These are phyloP conservation scores for Pipa parva DNA, from an alignment of 2,113 vertebrate species.

Conservation along the genomic window DNA sequence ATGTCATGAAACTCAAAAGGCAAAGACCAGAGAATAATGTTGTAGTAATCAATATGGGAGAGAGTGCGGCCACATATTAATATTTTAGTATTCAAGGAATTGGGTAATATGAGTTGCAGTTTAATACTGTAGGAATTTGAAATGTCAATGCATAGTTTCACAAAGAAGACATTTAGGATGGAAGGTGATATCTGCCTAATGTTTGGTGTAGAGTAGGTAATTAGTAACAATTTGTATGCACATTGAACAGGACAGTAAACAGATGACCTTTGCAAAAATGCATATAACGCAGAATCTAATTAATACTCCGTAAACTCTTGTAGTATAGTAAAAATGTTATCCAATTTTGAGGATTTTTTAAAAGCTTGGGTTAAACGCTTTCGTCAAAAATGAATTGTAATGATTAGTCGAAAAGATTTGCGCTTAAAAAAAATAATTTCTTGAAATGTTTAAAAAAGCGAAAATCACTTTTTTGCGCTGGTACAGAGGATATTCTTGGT, in stretches of 20 bases:
- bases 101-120: background rate
- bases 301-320: too few species aligned
- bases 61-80: background rate
- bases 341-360: too few species aligned
- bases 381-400: too few species aligned
- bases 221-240: background rate
- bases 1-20: background rate
- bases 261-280: too few species aligned
- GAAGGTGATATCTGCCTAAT: background rate
- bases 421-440: too few species aligned
- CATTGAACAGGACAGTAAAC: background rate
- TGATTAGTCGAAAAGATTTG: too few species aligned
- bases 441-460: too few species aligned
- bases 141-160: background rate
- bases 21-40: background rate
- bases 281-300: too few species aligned
- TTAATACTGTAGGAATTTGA: background rate
- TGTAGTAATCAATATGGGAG: background rate
- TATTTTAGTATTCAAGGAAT: background rate
- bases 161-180: background rate
- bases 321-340: too few species aligned
- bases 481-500: too few species aligned
- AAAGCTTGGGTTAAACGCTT: too few species aligned
- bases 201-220: background rate
- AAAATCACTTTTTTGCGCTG: too few species aligned